Conservation (phyloP, 1,140 invertebrate genomes). For the Zaprionus nigranus region DNA sequence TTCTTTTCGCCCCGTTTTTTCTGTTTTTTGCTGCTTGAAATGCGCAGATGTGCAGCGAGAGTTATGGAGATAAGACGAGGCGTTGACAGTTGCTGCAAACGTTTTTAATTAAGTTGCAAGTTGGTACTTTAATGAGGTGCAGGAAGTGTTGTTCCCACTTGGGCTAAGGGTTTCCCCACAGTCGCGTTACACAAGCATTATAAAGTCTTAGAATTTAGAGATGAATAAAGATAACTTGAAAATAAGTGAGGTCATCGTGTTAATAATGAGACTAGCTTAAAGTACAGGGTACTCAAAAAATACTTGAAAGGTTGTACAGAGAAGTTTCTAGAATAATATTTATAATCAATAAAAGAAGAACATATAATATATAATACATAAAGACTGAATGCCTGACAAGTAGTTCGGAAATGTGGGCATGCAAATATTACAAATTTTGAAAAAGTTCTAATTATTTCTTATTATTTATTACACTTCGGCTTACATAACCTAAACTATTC, state of each 20-base stretch:
- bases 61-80: conserved; percentile 76
- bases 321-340: not conserved
- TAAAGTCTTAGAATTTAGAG: conserved; percentile 4
- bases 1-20: conserved; percentile 11
- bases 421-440: too few species aligned
- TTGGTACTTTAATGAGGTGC: conserved; percentile 73
- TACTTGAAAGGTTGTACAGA: not conserved
- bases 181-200: conserved; percentile 3
- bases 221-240: conserved; percentile 25
- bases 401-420: not conserved
- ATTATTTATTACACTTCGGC: too few species aligned
- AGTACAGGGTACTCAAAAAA: not conserved
- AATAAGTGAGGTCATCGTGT: conserved; percentile 4
- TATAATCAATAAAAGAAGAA: not conserved
- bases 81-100: conserved; percentile 78
- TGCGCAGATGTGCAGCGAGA: conserved; percentile 64
- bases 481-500: not conserved
- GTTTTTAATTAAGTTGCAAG: conserved; percentile 80
- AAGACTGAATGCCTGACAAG: too few species aligned
- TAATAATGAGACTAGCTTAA: conserved; percentile 20
- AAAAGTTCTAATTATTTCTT: too few species aligned
- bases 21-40: conserved; percentile 16
- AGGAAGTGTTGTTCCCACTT: conserved; percentile 54
- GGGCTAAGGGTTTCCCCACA: conserved; percentile 25
- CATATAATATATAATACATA: too few species aligned